Conservation (phyloP, 1,140 invertebrate species). For the Platyscapa corneri region DNA sequence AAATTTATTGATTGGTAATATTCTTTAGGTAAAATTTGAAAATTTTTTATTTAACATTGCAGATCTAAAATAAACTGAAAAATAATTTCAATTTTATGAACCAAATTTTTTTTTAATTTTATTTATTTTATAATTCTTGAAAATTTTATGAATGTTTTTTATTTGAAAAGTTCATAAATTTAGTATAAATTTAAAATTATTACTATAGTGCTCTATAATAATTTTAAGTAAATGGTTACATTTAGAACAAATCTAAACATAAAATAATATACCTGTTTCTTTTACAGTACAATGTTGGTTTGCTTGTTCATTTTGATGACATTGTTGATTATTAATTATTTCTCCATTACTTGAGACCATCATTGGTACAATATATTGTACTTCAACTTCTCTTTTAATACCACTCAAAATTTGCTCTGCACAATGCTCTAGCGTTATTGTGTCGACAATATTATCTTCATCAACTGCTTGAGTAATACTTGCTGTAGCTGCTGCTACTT, state of each 20-base stretch:
- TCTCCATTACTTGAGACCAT: slow-evolving; percentile 59
- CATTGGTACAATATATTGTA: slow-evolving; percentile 74
- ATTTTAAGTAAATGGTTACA: too few relatives aligned
- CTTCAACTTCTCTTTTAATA: slow-evolving; percentile 73
- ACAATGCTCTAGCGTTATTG: slow-evolving; percentile 72
- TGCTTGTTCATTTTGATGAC: neutral
- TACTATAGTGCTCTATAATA: too few relatives aligned
- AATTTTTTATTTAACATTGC: too few relatives aligned
- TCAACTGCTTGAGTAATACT: slow-evolving; percentile 65
- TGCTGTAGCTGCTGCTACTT: slow-evolving; percentile 70
- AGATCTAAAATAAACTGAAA: too few relatives aligned
- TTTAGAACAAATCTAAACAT: neutral
- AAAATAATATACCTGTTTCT: slow-evolving; percentile 70
- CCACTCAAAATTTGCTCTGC: slow-evolving; percentile 75
- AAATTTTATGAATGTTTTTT: too few relatives aligned
- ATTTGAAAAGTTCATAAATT: too few relatives aligned
- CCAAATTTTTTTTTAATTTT: too few relatives aligned
- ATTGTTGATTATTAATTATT: slow-evolving; percentile 54
- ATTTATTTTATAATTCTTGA: too few relatives aligned
- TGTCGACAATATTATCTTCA: slow-evolving; percentile 60
- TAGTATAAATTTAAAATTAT: too few relatives aligned
- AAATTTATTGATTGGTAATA: too few relatives aligned
- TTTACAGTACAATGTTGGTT: slow-evolving; percentile 60
- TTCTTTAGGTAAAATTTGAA: too few relatives aligned
- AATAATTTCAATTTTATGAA: too few relatives aligned